Evolutionary conservation across 1,140 invertebrate genomes (phyloP).

Genomic region (Neoseiulus cucumeris): DNA sequence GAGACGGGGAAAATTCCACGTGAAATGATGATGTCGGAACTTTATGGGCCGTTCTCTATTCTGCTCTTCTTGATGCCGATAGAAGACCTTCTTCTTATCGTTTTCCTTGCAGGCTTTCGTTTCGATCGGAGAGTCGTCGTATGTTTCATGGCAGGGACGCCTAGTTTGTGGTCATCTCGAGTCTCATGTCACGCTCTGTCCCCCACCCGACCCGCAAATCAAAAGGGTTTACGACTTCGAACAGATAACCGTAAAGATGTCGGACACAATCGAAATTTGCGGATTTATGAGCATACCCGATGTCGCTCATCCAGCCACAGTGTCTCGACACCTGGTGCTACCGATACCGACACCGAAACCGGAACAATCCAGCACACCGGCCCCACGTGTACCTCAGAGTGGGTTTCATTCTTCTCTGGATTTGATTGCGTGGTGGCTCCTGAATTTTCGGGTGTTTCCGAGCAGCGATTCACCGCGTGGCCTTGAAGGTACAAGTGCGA

Average conservation of each 20-base stretch:
- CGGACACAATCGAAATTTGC: slow-evolving; percentile 46
- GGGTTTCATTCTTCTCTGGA: too few species aligned
- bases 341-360: slow-evolving; percentile 35
- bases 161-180: slow-evolving; percentile 54
- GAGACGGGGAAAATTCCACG: too few species aligned
- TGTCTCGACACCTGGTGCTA: slow-evolving; percentile 70
- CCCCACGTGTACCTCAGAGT: too few species aligned
- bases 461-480: too few species aligned
- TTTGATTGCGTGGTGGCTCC: too few species aligned
- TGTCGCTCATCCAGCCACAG: slow-evolving; percentile 74
- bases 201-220: slow-evolving; percentile 44
- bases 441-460: too few species aligned
- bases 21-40: too few species aligned
- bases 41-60: too few species aligned
- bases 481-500: too few species aligned
- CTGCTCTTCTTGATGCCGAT: too few species aligned
- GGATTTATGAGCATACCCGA: slow-evolving; percentile 62
- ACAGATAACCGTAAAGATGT: slow-evolving; percentile 35
- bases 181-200: slow-evolving; percentile 50
- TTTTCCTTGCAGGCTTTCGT: background rate
- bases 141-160: slow-evolving; percentile 47
- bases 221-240: slow-evolving; percentile 43
- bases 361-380: too few species aligned
- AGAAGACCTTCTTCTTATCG: too few species aligned
- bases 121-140: slow-evolving; percentile 25